A percentile compares a stretch with the other conserved stretches of the same genome.
Evolutionary conservation across 1,140 invertebrate genomes (phyloP).

Genomic region (Bombus balteatus): DNA sequence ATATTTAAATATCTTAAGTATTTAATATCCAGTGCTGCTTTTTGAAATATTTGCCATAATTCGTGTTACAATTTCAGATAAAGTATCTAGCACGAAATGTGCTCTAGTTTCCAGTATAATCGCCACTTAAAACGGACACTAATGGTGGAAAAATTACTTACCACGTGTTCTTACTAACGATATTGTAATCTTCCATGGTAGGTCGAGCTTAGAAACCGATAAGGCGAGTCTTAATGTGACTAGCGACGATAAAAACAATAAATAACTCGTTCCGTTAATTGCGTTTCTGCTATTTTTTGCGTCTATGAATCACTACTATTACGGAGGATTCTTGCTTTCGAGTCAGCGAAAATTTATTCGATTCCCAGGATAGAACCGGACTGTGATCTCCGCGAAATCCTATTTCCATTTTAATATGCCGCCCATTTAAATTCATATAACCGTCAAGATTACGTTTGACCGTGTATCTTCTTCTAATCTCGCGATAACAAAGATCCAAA

Average conservation of each 20-base stretch:
- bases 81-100: background rate
- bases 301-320: background rate
- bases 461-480: background rate
- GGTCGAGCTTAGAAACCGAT: background rate
- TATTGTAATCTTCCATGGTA: background rate
- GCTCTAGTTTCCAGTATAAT: background rate
- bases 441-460: background rate
- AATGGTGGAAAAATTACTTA: background rate
- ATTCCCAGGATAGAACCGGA: background rate
- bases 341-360: constrained; percentile 18
- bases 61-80: background rate
- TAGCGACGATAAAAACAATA: background rate
- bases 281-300: no score
- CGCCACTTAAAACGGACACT: no score
- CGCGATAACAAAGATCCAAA: background rate
- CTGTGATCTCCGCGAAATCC: background rate
- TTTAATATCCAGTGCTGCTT: background rate
- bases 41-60: background rate
- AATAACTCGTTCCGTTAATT: constrained; percentile 11
- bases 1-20: no score
- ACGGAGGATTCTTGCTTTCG: background rate
- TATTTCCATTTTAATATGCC: constrained; percentile 41
- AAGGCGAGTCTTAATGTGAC: background rate
- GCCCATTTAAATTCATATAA: background rate
- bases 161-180: background rate